These are phyloP conservation scores for Camponotus floridanus DNA, from an alignment of 1,140 invertebrate species.

Conservation along the genomic window DNA sequence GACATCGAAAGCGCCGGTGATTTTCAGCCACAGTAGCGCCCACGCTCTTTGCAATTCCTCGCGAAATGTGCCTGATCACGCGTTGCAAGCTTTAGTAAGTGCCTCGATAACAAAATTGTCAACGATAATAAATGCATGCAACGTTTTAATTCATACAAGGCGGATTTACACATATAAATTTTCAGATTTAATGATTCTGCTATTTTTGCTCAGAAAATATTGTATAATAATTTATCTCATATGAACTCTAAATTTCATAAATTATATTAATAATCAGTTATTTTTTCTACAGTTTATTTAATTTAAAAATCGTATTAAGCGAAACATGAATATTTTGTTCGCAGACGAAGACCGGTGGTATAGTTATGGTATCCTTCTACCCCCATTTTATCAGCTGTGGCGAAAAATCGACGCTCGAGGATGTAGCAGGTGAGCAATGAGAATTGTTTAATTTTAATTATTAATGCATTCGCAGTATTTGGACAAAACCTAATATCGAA, in stretches of 20 bases:
- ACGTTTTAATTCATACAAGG: not conserved
- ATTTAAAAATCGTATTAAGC: not conserved
- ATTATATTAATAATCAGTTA: not conserved
- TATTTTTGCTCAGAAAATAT: not conserved
- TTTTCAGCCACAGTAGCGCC: slow-evolving; percentile 96
- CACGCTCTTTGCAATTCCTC: slow-evolving; percentile 94
- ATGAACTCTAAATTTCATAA: not conserved
- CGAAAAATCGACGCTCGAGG: slow-evolving; percentile 90
- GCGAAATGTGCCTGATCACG: slow-evolving; percentile 94
- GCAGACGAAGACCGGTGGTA: slow-evolving; percentile 92
- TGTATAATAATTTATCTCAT: not conserved
- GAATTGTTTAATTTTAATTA: not conserved
- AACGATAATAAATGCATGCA: not conserved
- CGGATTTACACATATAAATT: not conserved
- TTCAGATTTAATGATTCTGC: no score
- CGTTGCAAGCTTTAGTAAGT: slow-evolving; percentile 92
- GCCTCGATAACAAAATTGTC: not conserved
- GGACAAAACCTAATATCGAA: not conserved
- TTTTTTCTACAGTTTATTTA: not conserved
- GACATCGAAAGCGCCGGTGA: slow-evolving; percentile 92
- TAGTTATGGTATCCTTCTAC: slow-evolving; percentile 97
- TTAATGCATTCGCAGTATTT: not conserved
- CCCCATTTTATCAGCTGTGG: slow-evolving; percentile 94
- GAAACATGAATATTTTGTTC: slow-evolving; percentile 58
- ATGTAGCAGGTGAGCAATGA: slow-evolving; percentile 88